Conservation (phyloP, 2,888 invertebrate species). For the Acanthosepion lycidas region DNA sequence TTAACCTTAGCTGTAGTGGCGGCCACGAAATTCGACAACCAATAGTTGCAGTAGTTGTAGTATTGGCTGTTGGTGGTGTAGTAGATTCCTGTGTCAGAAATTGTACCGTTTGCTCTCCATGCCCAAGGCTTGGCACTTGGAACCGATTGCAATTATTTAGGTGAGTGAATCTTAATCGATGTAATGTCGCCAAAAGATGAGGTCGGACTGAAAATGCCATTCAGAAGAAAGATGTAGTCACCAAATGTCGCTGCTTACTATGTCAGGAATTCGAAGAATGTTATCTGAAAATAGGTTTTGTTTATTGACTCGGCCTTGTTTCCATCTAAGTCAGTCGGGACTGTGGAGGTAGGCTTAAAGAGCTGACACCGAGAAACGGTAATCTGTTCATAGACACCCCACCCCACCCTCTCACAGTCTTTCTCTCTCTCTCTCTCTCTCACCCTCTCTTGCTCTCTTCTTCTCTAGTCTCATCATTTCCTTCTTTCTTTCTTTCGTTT, state of each 20-base stretch:
- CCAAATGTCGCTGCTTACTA: background rate
- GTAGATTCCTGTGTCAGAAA: no score
- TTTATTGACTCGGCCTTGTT: constrained; percentile 22
- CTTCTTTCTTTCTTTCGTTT: no score
- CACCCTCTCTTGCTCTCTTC: no score
- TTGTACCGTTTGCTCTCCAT: no score
- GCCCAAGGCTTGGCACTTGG: no score
- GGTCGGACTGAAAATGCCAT: background rate
- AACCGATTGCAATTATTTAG: no score
- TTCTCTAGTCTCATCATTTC: no score
- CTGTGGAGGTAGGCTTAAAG: background rate
- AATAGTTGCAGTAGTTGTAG: background rate
- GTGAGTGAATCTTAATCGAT: no score
- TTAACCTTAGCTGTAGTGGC: background rate
- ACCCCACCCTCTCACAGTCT: no score
- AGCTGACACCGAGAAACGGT: background rate
- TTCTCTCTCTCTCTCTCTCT: no score
- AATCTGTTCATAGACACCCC: no score
- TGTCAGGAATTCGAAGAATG: constrained; percentile 10
- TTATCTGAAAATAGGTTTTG: background rate
- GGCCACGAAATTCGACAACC: background rate
- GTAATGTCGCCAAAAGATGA: background rate
- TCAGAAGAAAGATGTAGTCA: background rate
- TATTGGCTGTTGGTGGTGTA: background rate
- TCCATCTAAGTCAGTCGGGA: background rate